These are phyloP conservation scores for Prochilodus magdalenae DNA, from an alignment of 2,113 vertebrate species.

Conservation along the genomic window DNA sequence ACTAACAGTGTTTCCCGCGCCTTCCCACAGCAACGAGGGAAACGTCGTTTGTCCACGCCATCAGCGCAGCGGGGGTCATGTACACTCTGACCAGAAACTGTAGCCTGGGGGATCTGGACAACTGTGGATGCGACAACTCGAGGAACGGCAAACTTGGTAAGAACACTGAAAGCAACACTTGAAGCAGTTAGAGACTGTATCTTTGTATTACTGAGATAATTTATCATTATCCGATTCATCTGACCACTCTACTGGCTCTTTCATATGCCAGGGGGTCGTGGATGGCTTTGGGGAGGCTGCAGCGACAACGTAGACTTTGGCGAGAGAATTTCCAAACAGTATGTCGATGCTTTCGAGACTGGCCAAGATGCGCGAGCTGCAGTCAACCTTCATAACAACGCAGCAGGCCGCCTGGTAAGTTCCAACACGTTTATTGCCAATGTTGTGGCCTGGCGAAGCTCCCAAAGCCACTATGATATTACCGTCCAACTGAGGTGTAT, in stretches of 20 bases:
- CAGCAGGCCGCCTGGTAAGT: conserved; percentile 88
- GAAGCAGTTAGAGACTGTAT: background rate
- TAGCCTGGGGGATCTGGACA: conserved; percentile 92
- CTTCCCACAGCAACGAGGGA: conserved; percentile 86
- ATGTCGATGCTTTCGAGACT: conserved; percentile 92
- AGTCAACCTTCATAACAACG: conserved; percentile 97
- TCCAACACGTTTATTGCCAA: background rate
- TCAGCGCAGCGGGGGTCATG: conserved; percentile 95
- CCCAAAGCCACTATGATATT: no score
- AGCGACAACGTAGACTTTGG: conserved; percentile 95
- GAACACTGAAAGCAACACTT: background rate
- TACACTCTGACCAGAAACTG: conserved; percentile 95
- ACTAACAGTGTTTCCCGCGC: background rate
- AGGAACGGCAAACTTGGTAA: conserved; percentile 88
- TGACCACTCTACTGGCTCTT: no score
- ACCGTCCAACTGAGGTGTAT: no score
- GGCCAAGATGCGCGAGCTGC: conserved; percentile 90
- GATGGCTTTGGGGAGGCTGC: conserved; percentile 98
- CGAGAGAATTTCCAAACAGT: conserved; percentile 93
- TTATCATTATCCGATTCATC: no score
- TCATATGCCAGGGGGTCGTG: conserved; percentile 83
- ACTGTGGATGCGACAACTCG: conserved; percentile 93
- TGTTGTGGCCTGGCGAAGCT: background rate
- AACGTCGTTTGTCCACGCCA: conserved; percentile 92
- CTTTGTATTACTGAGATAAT: no score